These are phyloP conservation scores for Proterorhinus semilunaris DNA, from an alignment of 2,113 vertebrate genomes.

Conservation along the genomic window DNA sequence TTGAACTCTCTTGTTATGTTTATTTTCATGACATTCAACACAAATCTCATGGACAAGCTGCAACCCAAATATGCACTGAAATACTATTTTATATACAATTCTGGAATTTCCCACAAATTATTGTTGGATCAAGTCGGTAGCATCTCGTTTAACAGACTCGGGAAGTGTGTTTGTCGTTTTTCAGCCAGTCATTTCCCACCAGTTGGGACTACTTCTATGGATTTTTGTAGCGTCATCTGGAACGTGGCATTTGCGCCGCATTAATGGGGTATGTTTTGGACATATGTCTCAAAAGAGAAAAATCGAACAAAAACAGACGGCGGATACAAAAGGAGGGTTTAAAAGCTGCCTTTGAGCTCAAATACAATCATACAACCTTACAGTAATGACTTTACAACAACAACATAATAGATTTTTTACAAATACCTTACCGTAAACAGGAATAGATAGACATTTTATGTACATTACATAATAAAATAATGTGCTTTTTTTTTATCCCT, in stretches of 20 bases:
- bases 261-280: neutral
- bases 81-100: too few relatives aligned
- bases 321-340: conserved; percentile 44
- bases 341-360: conserved; percentile 53
- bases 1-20: too few relatives aligned
- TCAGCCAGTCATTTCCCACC: too few relatives aligned
- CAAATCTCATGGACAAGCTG: too few relatives aligned
- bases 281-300: neutral
- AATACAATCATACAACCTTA: conserved; percentile 73
- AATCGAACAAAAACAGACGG: conserved; percentile 6
- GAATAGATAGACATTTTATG: conserved; percentile 77
- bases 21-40: too few relatives aligned
- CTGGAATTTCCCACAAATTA: too few relatives aligned
- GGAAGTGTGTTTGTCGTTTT: too few relatives aligned
- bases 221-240: too few relatives aligned
- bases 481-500: conserved; percentile 61
- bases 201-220: too few relatives aligned
- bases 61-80: too few relatives aligned
- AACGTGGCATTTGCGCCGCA: neutral
- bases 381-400: conserved; percentile 63
- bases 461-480: conserved; percentile 80
- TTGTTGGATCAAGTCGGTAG: too few relatives aligned
- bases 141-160: too few relatives aligned
- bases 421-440: conserved; percentile 77
- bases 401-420: conserved; percentile 74